A percentile compares a stretch with the other conserved stretches of the same genome.
Conservation (phyloP, 1,140 invertebrate species). For the Planococcus citri region DNA sequence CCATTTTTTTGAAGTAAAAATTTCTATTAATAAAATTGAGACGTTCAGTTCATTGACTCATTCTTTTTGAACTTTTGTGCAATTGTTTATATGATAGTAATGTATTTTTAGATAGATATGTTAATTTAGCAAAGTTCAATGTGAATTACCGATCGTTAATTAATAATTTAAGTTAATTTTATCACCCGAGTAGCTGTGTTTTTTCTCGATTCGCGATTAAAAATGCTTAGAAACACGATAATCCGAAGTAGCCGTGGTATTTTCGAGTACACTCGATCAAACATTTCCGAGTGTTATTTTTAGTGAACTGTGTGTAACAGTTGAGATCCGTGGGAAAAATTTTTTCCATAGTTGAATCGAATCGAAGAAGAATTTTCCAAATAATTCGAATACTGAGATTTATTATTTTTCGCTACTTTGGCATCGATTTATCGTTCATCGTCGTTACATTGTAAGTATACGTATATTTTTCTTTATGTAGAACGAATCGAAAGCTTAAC, state of each 20-base stretch:
- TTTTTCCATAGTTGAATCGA: background rate
- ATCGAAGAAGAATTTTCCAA: background rate
- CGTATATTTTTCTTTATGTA: background rate
- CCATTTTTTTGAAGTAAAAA: background rate
- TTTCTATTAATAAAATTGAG: background rate
- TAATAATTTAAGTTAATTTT: background rate
- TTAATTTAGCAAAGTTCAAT: conserved; percentile 8
- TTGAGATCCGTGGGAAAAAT: background rate
- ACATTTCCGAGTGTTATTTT: background rate
- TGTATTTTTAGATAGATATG: conserved; percentile 4
- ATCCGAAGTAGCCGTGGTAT: background rate
- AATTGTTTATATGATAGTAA: conserved; percentile 8
- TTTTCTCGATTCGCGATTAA: background rate
- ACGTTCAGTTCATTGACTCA: conserved; percentile 2
- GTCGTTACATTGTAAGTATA: background rate
- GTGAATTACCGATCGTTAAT: background rate
- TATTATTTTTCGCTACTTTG: background rate
- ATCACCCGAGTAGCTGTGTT: background rate
- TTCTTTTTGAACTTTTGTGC: conserved; percentile 7
- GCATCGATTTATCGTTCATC: background rate
- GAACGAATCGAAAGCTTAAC: background rate
- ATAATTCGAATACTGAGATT: background rate
- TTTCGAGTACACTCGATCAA: background rate
- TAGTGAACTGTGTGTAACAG: background rate
- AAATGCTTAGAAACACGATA: background rate